Evolutionary conservation across 2,797 vertebrate species (phyloP), one percentile per base, ranked within the genome.

Genomic region (Tympanoctomys barrerae): DNA sequence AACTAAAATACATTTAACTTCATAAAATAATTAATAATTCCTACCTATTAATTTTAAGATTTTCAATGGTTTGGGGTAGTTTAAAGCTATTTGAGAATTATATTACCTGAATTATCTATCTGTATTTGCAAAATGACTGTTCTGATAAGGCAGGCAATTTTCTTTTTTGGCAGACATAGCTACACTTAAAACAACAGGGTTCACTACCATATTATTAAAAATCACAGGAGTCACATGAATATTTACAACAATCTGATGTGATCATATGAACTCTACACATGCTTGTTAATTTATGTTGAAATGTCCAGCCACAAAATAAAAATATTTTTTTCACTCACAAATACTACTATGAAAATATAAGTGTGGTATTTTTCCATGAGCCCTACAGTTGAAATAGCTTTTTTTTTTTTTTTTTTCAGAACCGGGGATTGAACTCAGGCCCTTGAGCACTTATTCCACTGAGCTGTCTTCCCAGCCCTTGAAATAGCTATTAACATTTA

Each of bases 251-350:
- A 87, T 79, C 21, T 19, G 87, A 31, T 28, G 54, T 90, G 64
- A 82, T 28, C 22, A 71, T 59, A 46, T 5, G 24, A 87, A 93
- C 2, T 64, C 80, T 0, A 87, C 39, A 31, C 9, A 84, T 59
- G 59, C 90, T 73, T 88, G 66, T 26, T 83, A 66, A 81, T 95
- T 93, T 93, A 61, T 90, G 92, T 16, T 66, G 28, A 92, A 96
- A 94, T 6, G 61, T 85, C 10, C 26, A 92, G 59, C 31, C 64
- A 95, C 52, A 92, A 93, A 94, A 31, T 42, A 31, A 92, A 46
- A 21, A 59, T 64, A n/a, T 62, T 88, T 89, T 49, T 7, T 77
- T 92, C 89, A 92, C 79, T 33, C 57, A 68, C 13, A 68, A 95
- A 73, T 80, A 84, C 18, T 89, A 89, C 7, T 46, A 46, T 26